phyloP scores from a whole-genome alignment of 1,140 invertebrate species.

The Teleogryllus occipitalis region DNA sequence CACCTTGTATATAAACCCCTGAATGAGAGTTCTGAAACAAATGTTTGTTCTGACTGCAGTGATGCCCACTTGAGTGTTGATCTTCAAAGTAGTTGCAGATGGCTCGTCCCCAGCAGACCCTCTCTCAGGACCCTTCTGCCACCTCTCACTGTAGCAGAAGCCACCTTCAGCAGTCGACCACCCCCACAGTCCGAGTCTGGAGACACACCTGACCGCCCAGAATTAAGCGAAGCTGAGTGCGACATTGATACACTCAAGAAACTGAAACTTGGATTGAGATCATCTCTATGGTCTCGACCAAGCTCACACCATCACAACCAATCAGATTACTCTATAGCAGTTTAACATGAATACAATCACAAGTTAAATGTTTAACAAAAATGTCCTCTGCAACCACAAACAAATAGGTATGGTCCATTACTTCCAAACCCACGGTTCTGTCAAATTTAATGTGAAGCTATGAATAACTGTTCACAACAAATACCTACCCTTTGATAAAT shows the following conservation, averaged over 20 bases:
- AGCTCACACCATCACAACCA: slow-evolving; percentile 26
- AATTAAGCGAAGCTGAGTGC: slow-evolving; percentile 60
- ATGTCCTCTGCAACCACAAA: background rate
- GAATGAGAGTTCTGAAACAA: background rate
- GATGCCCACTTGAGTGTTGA: slow-evolving; percentile 8
- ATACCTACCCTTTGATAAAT: background rate
- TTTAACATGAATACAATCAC: slow-evolving; percentile 34
- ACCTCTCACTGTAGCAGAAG: slow-evolving; percentile 51
- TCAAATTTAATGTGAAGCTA: background rate
- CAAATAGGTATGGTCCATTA: background rate
- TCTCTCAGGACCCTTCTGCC: slow-evolving; percentile 49
- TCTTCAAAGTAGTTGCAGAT: slow-evolving; percentile 34
- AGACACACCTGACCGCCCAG: slow-evolving; percentile 40
- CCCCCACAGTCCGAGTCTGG: slow-evolving; percentile 31
- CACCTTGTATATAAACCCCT: too few relatives aligned
- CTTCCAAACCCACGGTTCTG: background rate
- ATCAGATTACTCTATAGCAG: slow-evolving; percentile 58
- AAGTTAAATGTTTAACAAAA: background rate
- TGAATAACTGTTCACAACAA: background rate
- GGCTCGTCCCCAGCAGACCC: slow-evolving; percentile 51
- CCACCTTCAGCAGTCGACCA: slow-evolving; percentile 42
- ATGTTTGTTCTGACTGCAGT: background rate
- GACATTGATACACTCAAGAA: slow-evolving; percentile 70
- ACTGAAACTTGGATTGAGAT: slow-evolving; percentile 57
- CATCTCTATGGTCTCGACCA: slow-evolving; percentile 63